phyloP scores from a whole-genome alignment of 2,888 invertebrate species.

The Pristionchus mayeri region DNA sequence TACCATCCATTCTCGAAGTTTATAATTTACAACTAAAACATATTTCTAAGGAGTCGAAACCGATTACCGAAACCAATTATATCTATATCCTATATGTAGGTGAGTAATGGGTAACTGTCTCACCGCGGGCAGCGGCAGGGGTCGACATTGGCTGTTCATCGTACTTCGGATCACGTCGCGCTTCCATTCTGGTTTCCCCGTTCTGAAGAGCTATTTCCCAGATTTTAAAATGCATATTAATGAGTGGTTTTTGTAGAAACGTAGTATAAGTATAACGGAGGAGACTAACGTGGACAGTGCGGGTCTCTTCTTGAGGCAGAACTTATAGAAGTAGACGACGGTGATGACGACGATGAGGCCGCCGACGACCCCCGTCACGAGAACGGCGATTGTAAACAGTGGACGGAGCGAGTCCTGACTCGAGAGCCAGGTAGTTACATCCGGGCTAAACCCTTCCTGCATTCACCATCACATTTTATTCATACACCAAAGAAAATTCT shows the following conservation, averaged over 20 bases:
- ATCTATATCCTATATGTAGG: too few species aligned
- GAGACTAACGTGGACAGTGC: slow-evolving; percentile 62
- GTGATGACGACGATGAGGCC: slow-evolving; percentile 69
- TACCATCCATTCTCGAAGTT: too few species aligned
- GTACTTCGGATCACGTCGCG: slow-evolving; percentile 65
- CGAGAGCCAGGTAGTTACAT: slow-evolving; percentile 16
- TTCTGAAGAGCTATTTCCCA: slow-evolving; percentile 53
- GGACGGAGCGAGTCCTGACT: slow-evolving; percentile 57
- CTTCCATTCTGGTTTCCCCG: slow-evolving; percentile 67
- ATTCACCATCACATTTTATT: too few species aligned
- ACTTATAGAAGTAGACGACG: slow-evolving; percentile 69
- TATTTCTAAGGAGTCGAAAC: too few species aligned
- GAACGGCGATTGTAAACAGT: slow-evolving; percentile 68
- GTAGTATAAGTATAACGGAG: too few species aligned
- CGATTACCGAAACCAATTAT: too few species aligned
- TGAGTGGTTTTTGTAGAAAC: too few species aligned
- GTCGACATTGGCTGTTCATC: slow-evolving; percentile 64
- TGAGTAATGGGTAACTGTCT: too few species aligned
- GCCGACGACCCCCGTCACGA: slow-evolving; percentile 70
- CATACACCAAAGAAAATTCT: too few species aligned
- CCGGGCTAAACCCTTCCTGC: not conserved
- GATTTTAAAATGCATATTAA: not conserved
- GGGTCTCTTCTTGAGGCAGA: slow-evolving; percentile 65
- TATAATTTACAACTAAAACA: too few species aligned
- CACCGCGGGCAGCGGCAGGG: slow-evolving; percentile 64